Conservation (phyloP, 2,797 vertebrate species). For the Alosa sapidissima region DNA sequence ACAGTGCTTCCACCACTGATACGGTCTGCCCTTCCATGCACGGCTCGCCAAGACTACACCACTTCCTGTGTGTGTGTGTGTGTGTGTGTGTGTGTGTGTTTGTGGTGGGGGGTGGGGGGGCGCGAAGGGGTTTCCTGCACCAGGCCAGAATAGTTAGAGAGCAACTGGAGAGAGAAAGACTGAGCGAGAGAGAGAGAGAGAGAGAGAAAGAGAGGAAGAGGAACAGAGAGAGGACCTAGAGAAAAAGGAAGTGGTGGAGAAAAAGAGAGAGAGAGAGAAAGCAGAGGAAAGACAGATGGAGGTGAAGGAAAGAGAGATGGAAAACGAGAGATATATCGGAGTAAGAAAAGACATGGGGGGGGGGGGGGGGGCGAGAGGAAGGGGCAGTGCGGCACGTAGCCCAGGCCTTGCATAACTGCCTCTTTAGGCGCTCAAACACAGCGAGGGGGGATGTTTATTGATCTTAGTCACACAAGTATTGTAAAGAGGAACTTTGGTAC, state of each 20-base stretch:
- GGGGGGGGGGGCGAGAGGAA: conserved; percentile 42
- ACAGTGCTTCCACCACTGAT: conserved; percentile 76
- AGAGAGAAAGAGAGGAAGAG: conserved; percentile 44
- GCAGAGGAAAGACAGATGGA: conserved; percentile 32
- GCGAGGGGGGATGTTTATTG: conserved; percentile 77
- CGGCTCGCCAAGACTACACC: conserved; percentile 65
- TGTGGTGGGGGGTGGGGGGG: conserved; percentile 34
- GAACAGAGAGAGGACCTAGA: conserved; percentile 41
- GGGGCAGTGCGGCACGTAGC: conserved; percentile 66
- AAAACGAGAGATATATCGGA: conserved; percentile 25
- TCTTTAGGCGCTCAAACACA: conserved; percentile 59
- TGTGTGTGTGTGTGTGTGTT: no score
- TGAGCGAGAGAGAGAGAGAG: conserved; percentile 37
- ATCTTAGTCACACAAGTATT: conserved; percentile 82
- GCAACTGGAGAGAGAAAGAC: conserved; percentile 36
- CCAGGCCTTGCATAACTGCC: conserved; percentile 72
- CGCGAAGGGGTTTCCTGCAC: conserved; percentile 64
- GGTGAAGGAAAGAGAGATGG: conserved; percentile 37
- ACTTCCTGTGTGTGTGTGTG: conserved; percentile 70
- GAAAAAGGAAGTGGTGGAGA: conserved; percentile 35
- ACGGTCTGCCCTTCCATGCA: conserved; percentile 66
- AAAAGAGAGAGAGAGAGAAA: conserved; percentile 57
- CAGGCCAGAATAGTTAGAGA: conserved; percentile 41
- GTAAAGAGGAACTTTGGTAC: conserved; percentile 77
- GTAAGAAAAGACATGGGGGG: conserved; percentile 41